Percentiles rank a stretch among this genome's conserved stretches.
These are phyloP conservation scores for Leucophenga montana DNA, from an alignment of 2,888 invertebrate genomes.

Conservation along the genomic window DNA sequence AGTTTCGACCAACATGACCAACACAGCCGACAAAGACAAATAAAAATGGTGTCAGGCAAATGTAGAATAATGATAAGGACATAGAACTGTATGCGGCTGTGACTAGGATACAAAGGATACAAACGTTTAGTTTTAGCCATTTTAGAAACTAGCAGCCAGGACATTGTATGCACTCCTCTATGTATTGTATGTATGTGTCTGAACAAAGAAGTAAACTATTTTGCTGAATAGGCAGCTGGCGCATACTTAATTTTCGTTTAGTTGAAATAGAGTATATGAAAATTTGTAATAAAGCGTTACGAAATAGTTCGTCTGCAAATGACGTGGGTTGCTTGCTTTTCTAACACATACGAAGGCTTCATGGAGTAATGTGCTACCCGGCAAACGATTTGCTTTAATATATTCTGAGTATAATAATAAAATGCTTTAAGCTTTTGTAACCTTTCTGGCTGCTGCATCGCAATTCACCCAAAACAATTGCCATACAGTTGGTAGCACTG, in stretches of 20 bases:
- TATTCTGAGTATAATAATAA: too few species aligned
- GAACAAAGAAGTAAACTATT: background rate
- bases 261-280: slow-evolving; percentile 3
- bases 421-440: too few species aligned
- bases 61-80: slow-evolving; percentile 21
- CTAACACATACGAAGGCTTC: too few species aligned
- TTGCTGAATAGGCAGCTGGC: background rate
- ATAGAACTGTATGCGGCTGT: background rate
- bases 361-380: too few species aligned
- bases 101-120: background rate
- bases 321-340: background rate
- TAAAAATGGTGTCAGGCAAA: slow-evolving; percentile 24
- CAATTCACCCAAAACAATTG: background rate
- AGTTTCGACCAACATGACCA: background rate
- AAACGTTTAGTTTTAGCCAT: too few species aligned
- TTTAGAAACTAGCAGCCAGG: background rate
- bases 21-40: slow-evolving; percentile 10
- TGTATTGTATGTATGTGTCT: slow-evolving; percentile 1
- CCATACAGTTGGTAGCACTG: background rate
- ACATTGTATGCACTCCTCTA: background rate
- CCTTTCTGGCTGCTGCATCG: background rate
- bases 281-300: slow-evolving; percentile 12
- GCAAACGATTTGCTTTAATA: background rate
- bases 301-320: slow-evolving; percentile 10
- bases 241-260: background rate